phyloP scores from a whole-genome alignment of 1,140 invertebrate genomes.

The Homalodisca vitripennis region DNA sequence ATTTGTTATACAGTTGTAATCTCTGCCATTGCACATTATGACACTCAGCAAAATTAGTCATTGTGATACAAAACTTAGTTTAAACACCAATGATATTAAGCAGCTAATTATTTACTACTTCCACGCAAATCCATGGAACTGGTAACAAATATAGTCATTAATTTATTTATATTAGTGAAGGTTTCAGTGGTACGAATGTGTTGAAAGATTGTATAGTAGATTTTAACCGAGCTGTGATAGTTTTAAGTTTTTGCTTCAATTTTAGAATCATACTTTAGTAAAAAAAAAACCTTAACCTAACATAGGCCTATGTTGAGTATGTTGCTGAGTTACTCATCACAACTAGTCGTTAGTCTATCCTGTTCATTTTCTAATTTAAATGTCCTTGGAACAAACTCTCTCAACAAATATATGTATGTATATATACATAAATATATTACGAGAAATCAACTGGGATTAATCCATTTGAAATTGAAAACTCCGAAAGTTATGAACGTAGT shows the following conservation, averaged over 20 bases:
- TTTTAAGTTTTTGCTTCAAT: slow-evolving; percentile 16
- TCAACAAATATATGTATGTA: not conserved
- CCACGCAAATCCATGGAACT: too few relatives aligned
- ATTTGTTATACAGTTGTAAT: too few relatives aligned
- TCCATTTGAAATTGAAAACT: not conserved
- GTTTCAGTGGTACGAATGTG: not conserved
- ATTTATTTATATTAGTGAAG: too few relatives aligned
- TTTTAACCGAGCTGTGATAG: slow-evolving; percentile 15
- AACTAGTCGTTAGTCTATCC: slow-evolving; percentile 10
- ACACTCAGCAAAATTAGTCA: too few relatives aligned
- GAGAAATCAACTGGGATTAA: not conserved
- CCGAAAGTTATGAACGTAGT: not conserved
- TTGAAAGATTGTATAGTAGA: slow-evolving; percentile 13
- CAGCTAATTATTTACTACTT: too few relatives aligned
- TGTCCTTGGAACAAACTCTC: too few relatives aligned
- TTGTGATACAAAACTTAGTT: too few relatives aligned
- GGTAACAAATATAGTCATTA: too few relatives aligned
- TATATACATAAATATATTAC: not conserved
- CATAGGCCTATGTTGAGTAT: not conserved
- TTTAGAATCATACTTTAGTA: too few relatives aligned
- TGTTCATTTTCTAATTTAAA: too few relatives aligned
- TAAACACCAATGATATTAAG: too few relatives aligned
- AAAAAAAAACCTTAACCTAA: slow-evolving; percentile 4
- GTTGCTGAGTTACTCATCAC: not conserved
- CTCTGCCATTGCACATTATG: too few relatives aligned